phyloP scores from a whole-genome alignment of 2,888 invertebrate species.

The Cataglyphis altisquamis region DNA sequence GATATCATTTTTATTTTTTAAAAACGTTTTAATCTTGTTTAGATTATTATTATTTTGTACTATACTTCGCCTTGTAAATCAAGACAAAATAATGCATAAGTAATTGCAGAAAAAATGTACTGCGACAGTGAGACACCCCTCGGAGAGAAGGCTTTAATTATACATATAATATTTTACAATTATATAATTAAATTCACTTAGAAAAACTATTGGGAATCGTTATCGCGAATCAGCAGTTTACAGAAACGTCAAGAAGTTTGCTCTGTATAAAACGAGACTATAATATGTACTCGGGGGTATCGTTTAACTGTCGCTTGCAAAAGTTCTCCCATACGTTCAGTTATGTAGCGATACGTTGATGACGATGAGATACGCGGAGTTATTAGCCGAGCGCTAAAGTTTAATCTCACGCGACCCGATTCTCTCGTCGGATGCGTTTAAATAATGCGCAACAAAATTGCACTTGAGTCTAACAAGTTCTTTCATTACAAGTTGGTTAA shows the following conservation, averaged over 20 bases:
- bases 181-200: not conserved
- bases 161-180: not conserved
- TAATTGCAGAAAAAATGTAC: not conserved
- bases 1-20: too few species aligned
- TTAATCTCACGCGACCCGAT: constrained; percentile 58
- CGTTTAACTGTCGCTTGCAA: constrained; percentile 19
- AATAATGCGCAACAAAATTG: constrained; percentile 17
- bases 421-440: constrained; percentile 37
- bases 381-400: constrained; percentile 56
- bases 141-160: not conserved
- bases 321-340: constrained; percentile 4
- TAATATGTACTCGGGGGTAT: constrained; percentile 19
- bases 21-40: too few species aligned
- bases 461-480: constrained; percentile 42
- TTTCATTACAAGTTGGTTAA: constrained; percentile 43
- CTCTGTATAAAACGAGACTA: constrained; percentile 2
- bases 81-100: too few species aligned
- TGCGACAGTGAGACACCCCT: too few species aligned
- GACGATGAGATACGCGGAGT: constrained; percentile 51
- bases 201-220: not conserved
- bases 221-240: not conserved
- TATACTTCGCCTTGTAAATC: too few species aligned
- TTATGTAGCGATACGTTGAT: constrained; percentile 26
- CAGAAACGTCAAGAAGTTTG: not conserved
- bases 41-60: too few species aligned